These are phyloP conservation scores for Nycteola revayana DNA, from an alignment of 2,888 invertebrate genomes.

Conservation along the genomic window DNA sequence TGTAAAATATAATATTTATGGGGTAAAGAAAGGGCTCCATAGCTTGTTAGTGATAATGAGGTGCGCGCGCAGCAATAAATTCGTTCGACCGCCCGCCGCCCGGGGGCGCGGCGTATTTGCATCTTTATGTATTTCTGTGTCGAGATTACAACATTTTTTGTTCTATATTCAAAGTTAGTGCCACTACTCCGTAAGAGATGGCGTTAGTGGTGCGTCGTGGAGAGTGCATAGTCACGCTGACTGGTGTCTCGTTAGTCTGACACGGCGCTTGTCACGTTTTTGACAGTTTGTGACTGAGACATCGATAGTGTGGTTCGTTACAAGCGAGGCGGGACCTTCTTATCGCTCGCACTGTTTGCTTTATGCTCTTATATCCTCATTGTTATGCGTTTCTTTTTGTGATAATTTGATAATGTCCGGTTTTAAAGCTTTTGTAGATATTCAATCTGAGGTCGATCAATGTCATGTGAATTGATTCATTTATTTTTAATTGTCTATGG, in stretches of 20 bases:
- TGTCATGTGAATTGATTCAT: constrained; percentile 34
- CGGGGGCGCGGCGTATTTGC: constrained; percentile 71
- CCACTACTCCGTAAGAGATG: constrained; percentile 63
- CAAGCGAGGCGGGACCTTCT: constrained; percentile 62
- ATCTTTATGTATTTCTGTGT: constrained; percentile 66
- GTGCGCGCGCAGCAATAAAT: constrained; percentile 74
- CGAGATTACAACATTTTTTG: constrained; percentile 37
- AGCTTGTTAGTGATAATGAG: constrained; percentile 79
- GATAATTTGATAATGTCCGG: constrained; percentile 49
- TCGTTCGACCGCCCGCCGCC: constrained; percentile 64
- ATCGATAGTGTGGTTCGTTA: constrained; percentile 78
- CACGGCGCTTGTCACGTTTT: constrained; percentile 77
- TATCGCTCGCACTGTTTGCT: constrained; percentile 69
- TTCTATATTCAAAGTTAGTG: constrained; percentile 27
- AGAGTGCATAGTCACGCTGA: constrained; percentile 60
- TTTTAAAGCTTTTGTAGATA: constrained; percentile 34
- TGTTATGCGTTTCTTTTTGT: constrained; percentile 60
- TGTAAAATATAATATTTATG: constrained; percentile 80
- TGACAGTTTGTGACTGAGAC: constrained; percentile 81
- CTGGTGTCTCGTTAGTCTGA: constrained; percentile 74
- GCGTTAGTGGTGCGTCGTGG: constrained; percentile 39
- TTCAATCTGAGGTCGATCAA: constrained; percentile 36
- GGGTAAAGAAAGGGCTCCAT: constrained; percentile 71
- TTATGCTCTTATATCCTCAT: constrained; percentile 70
- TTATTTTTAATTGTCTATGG: constrained; percentile 11